phyloP scores from a whole-genome alignment of 2,797 vertebrate species.

The Notolepis coatsorum region DNA sequence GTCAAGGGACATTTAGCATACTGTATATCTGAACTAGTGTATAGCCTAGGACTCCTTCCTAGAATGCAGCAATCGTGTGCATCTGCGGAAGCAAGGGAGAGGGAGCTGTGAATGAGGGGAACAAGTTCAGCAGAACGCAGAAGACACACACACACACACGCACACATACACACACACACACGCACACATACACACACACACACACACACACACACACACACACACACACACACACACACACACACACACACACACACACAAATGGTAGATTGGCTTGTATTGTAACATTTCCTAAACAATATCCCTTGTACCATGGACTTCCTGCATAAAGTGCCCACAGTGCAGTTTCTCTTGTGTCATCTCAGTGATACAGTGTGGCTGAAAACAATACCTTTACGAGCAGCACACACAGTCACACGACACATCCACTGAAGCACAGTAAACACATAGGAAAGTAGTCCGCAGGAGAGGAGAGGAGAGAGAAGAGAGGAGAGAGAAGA shows the following conservation, averaged over 20 bases:
- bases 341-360: too few relatives aligned
- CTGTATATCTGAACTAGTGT: not conserved
- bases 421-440: too few relatives aligned
- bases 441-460: constrained; percentile 33
- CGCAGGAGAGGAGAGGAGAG: not conserved
- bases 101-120: not conserved
- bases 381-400: constrained; percentile 1
- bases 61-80: not conserved
- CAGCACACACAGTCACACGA: constrained; percentile 28
- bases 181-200: not conserved
- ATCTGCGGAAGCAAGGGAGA: not conserved
- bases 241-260: not conserved
- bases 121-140: not conserved
- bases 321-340: too few relatives aligned
- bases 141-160: not conserved
- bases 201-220: not conserved
- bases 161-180: not conserved
- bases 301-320: not conserved
- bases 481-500: not conserved
- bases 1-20: not conserved
- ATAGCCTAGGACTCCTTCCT: not conserved
- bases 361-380: not conserved
- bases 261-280: too few relatives aligned
- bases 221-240: not conserved
- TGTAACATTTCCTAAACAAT: too few relatives aligned